Base-by-base conservation (phyloP, 2,888 invertebrate genomes). In the Hermaeophaga mercurialis region DNA sequence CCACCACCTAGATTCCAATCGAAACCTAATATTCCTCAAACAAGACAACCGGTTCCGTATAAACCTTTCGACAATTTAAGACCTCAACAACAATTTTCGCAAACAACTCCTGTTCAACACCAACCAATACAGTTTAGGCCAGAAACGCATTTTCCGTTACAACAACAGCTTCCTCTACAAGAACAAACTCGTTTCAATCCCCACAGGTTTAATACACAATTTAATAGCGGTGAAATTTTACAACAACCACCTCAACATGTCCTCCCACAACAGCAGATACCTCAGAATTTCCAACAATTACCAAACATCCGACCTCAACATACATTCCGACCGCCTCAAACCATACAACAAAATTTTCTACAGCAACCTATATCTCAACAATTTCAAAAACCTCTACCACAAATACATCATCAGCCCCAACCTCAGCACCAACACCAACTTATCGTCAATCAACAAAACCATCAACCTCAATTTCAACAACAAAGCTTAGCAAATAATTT, bases 91-190 rank as follows among this genome's bases (percentile, higher is more conserved):
- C n/a, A 45, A 15, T 61, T 62, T 41, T 22, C 62, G 5, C 59
- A 55, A 56, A 45, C 62, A 31, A 6, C 55, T 78, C 75, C 34
- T 66, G 74, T 33, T 78, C 34, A 36, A 15, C 57, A 46, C 14
- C 59, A 54, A 41, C 56, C 50, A 8, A 62, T 70, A 52, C 70
- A 67, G 19, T 70, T 73, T 45, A 81, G 82, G 70, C 82, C 82
- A 54, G 75, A 82, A 57, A 81, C 83, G 4, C 83, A 82, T 58
- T 75, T 77, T 57, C 74, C 74, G 12, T 47, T 67, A 17, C 69
- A 70, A 14, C 73, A 73, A 53, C 70, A 73, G 39, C 65, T 68
- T 36, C 71, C 71, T 36, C 24, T 65, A 11, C 34, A 45, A 2
- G 63, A 67, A 45, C 62, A 60, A 33, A 47, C 50, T 5, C 46